Conservation (phyloP, 2,113 vertebrate genomes). For the Melanocharis versteri region DNA sequence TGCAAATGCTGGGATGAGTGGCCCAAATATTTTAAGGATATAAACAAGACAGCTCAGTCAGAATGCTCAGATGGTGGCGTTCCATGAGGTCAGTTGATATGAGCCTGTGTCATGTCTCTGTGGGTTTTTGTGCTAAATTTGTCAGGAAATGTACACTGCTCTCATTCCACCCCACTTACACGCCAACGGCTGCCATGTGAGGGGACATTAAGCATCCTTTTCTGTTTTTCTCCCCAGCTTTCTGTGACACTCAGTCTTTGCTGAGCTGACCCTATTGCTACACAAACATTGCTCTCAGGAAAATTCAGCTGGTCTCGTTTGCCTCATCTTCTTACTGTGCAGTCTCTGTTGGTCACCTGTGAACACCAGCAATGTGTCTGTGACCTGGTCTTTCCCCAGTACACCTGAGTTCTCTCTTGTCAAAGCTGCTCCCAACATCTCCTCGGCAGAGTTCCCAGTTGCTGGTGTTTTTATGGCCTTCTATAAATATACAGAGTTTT, state of each 20-base stretch:
- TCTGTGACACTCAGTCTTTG: not conserved
- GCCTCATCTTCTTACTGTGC: not conserved
- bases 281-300: not conserved
- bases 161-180: not conserved
- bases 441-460: not conserved
- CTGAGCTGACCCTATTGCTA: not conserved
- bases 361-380: not conserved
- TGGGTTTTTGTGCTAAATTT: not conserved
- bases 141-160: not conserved
- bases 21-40: not conserved
- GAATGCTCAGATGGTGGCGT: not conserved
- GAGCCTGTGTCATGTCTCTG: no score
- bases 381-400: not conserved
- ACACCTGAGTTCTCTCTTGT: not conserved
- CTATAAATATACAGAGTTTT: not conserved
- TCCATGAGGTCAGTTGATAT: not conserved
- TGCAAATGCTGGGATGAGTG: not conserved
- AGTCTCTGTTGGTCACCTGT: not conserved
- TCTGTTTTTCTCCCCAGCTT: not conserved
- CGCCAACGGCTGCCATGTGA: no score
- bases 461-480: not conserved
- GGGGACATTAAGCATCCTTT: not conserved
- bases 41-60: fast-evolving
- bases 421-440: not conserved
- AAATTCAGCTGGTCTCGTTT: not conserved